Base-by-base conservation (phyloP, 2,113 vertebrate species). In the Capreolus pygargus region DNA sequence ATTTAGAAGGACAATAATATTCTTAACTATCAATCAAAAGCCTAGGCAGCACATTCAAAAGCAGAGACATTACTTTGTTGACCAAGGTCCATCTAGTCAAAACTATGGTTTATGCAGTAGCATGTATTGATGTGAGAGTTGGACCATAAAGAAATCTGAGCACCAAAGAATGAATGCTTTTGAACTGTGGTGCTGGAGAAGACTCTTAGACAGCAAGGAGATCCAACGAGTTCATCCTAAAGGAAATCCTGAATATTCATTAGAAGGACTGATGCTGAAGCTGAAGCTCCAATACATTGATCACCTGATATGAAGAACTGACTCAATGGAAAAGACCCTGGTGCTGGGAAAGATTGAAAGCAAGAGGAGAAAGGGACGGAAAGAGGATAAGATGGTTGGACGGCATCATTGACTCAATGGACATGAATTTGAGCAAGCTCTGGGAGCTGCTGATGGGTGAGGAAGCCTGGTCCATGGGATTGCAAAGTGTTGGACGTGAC, bases 401-500 rank as follows among this genome's bases (percentile, higher is more conserved):
- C 36, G n/a, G 17, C n/a, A 70, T 70, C n/a, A 70, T 36, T 0
- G 1, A 70, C 64, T 70, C 0, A 2, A 70, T 70, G n/a, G 17
- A 70, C 17, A 70, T 70, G 64, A 36, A 16, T 70, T 21, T 70
- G 64, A 70, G 64, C 9, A 70, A 70, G n/a, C 17, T 70, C 64
- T 21, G 64, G 64, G 64, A 36, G 17, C 64, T 36, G 9, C 17
- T 36, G 64, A 36, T 70, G 5, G 17, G 21, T 21, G 21, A 36
- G 8, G 33, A 70, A 21, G n/a, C 9, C n/a, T 21, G n/a, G 9
- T 21, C 17, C 64, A 36, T 21, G 9, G n/a, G n/a, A 36, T 70
- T 1, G 0, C 64, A 70, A n/a, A 67, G 4, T 0, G 0, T 11
- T 36, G 17, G 8, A 70, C 2, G 11, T 1, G 17, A 36, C 64